These are phyloP conservation scores for Acronicta aceris DNA, from an alignment of 2,888 invertebrate genomes.

Conservation along the genomic window DNA sequence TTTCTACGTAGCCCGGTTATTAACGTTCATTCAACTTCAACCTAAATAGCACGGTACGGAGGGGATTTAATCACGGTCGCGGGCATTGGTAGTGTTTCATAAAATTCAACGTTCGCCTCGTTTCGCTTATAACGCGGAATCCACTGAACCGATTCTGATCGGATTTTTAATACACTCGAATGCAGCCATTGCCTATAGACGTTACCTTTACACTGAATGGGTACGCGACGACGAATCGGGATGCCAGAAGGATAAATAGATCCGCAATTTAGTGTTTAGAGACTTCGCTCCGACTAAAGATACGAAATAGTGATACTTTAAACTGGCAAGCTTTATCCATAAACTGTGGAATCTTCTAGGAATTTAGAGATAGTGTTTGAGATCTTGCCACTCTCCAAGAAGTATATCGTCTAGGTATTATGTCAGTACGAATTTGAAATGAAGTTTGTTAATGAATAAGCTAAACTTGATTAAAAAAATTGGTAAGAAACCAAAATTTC, in stretches of 20 bases:
- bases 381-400: slow-evolving; percentile 15
- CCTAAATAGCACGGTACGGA: slow-evolving; percentile 54
- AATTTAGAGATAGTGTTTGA: slow-evolving; percentile 28
- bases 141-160: slow-evolving; percentile 56
- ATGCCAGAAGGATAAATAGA: slow-evolving; percentile 12
- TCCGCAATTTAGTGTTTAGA: slow-evolving; percentile 4
- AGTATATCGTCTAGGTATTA: slow-evolving; percentile 16
- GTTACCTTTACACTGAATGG: slow-evolving; percentile 39
- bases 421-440: slow-evolving; percentile 5
- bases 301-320: slow-evolving; percentile 21
- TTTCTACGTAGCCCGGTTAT: slow-evolving; percentile 48
- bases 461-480: neutral
- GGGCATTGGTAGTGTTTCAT: slow-evolving; percentile 60
- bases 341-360: slow-evolving; percentile 31
- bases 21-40: slow-evolving; percentile 59
- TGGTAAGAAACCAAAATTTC: neutral
- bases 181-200: slow-evolving; percentile 45
- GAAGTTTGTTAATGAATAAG: slow-evolving; percentile 7
- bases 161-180: slow-evolving; percentile 57
- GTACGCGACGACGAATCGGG: slow-evolving; percentile 21
- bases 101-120: slow-evolving; percentile 57
- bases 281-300: slow-evolving; percentile 6
- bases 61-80: slow-evolving; percentile 60
- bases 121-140: slow-evolving; percentile 51
- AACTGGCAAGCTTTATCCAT: slow-evolving; percentile 35